A percentile compares a stretch with the other conserved stretches of the same genome.
Evolutionary conservation across 2,113 vertebrate genomes (phyloP).

Genomic region (Colius striatus): DNA sequence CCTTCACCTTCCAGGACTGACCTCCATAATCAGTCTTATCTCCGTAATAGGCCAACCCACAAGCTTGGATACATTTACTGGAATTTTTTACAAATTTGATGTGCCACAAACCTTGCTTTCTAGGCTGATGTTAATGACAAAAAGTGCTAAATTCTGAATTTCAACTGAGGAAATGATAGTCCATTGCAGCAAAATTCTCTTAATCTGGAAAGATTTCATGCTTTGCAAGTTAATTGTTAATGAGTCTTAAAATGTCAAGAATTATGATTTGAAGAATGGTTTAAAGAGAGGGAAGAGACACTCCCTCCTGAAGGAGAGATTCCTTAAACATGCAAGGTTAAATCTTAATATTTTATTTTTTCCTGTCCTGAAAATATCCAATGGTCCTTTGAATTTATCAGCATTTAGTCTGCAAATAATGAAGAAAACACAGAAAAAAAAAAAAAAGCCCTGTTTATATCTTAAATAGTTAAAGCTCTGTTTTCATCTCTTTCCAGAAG

Average conservation of each 20-base stretch:
- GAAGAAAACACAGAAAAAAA: background rate
- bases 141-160: background rate
- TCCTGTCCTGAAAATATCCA: background rate
- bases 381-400: background rate
- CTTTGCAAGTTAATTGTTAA: background rate
- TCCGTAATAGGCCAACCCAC: background rate
- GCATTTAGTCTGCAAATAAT: background rate
- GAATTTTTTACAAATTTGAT: slow-evolving; percentile 22
- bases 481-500: slow-evolving; percentile 66
- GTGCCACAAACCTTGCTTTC: slow-evolving; percentile 20
- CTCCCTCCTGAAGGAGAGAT: background rate
- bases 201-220: background rate
- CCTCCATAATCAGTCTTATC: slow-evolving; percentile 35
- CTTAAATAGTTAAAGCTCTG: background rate
- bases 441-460: background rate
- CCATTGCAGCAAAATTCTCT: background rate
- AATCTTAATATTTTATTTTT: background rate
- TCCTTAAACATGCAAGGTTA: background rate
- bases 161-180: background rate
- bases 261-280: background rate
- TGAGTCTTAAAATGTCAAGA: background rate
- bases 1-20: background rate
- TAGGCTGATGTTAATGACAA: slow-evolving; percentile 16
- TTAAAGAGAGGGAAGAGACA: background rate
- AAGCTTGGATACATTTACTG: background rate